Evolutionary conservation across 2,888 invertebrate genomes (phyloP).

Genomic region (Cancer borealis): DNA sequence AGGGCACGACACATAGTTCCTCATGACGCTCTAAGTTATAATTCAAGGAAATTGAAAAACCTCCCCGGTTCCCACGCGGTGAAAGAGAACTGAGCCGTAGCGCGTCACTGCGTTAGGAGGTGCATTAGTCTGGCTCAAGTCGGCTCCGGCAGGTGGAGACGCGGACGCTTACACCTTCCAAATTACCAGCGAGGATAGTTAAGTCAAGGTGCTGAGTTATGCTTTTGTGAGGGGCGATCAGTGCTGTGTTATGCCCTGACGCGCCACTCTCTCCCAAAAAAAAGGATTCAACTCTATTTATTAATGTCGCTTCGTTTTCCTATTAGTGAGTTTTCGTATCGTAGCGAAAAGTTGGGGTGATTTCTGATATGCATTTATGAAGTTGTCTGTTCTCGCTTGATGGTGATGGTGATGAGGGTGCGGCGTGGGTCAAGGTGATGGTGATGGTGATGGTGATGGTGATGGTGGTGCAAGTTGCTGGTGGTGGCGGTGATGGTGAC

Average conservation of each 20-base stretch:
- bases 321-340: not conserved
- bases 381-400: not conserved
- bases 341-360: not conserved
- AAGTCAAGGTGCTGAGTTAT: not conserved
- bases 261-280: not conserved
- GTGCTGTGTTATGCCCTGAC: constrained; percentile 1
- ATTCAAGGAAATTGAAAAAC: constrained; percentile 28
- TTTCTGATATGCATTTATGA: not conserved
- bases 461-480: too few relatives aligned
- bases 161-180: not conserved
- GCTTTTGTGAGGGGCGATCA: not conserved
- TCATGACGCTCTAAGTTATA: constrained; percentile 22
- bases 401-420: not conserved
- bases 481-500: too few relatives aligned
- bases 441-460: too few relatives aligned
- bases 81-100: not conserved
- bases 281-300: not conserved
- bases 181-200: not conserved
- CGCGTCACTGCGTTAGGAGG: not conserved
- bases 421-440: not conserved
- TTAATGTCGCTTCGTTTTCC: not conserved
- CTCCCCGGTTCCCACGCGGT: not conserved
- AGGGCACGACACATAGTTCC: constrained; percentile 44
- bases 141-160: not conserved
- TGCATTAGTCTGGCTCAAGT: not conserved